Evolutionary conservation across 2,888 invertebrate genomes (phyloP).

Genomic region (Chymomyza procnemis): DNA sequence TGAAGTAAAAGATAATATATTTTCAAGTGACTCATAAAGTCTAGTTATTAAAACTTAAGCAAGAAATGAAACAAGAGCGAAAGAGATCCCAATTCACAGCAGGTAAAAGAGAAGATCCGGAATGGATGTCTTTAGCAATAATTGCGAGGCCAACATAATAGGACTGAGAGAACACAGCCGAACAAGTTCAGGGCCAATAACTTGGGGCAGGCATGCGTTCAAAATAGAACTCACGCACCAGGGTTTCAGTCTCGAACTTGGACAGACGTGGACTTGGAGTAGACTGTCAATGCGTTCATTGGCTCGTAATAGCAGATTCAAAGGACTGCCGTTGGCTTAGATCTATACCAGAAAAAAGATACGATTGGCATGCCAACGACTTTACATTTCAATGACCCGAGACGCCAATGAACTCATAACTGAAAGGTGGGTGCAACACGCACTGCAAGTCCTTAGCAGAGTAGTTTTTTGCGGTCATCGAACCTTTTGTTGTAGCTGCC

Average conservation of each 20-base stretch:
- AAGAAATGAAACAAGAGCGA: not conserved
- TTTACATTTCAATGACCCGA: slow-evolving; percentile 48
- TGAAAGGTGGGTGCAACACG: not conserved
- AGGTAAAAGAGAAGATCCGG: not conserved
- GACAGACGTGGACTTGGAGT: slow-evolving; percentile 1
- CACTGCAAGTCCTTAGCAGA: slow-evolving; percentile 12
- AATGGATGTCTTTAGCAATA: not conserved
- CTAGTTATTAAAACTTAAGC: not conserved
- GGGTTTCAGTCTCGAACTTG: not conserved
- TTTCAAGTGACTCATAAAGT: not conserved
- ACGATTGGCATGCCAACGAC: slow-evolving; percentile 30
- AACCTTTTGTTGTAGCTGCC: slow-evolving; percentile 32
- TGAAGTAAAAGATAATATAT: not conserved
- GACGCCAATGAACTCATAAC: slow-evolving; percentile 37
- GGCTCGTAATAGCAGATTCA: slow-evolving; percentile 41
- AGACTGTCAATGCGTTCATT: slow-evolving; percentile 26
- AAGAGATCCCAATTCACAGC: not conserved
- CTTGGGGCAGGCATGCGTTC: slow-evolving; percentile 35
- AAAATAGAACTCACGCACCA: slow-evolving; percentile 41
- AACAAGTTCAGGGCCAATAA: slow-evolving; percentile 64
- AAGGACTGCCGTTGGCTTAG: slow-evolving; percentile 35
- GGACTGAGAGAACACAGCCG: slow-evolving; percentile 6
- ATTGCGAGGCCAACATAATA: not conserved
- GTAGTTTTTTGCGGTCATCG: slow-evolving; percentile 27
- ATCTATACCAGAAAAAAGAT: slow-evolving; percentile 26